These are phyloP conservation scores for Corapipo altera DNA, from an alignment of 2,113 vertebrate species.

Conservation along the genomic window DNA sequence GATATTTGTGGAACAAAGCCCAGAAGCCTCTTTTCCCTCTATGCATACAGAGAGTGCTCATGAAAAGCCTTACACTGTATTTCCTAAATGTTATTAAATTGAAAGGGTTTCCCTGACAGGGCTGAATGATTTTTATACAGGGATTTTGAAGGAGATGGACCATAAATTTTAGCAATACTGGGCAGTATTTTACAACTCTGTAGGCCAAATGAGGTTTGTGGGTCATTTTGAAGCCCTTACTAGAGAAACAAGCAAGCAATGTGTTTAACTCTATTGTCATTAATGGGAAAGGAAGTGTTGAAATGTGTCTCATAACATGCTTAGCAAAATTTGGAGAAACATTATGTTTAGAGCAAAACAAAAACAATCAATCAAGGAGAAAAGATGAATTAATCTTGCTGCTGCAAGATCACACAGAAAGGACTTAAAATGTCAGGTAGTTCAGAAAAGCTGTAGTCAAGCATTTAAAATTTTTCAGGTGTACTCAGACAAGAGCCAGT, in stretches of 20 bases:
- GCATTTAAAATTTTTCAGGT: not conserved
- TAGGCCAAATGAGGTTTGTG: not conserved
- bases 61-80: not conserved
- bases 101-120: not conserved
- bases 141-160: not conserved
- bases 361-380: not conserved
- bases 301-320: not conserved
- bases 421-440: not conserved
- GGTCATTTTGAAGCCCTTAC: not conserved
- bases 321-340: not conserved
- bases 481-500: not conserved
- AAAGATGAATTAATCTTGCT: not conserved
- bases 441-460: not conserved
- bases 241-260: not conserved
- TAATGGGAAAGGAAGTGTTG: not conserved
- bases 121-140: not conserved
- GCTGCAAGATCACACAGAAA: not conserved
- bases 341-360: not conserved
- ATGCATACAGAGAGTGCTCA: fast-evolving
- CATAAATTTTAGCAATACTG: not conserved
- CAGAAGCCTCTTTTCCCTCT: not conserved
- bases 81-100: not conserved
- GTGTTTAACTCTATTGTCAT: not conserved
- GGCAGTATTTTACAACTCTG: not conserved
- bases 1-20: not conserved